Conservation (phyloP, 2,888 invertebrate genomes). For the Poecilobothrus nobilitatus region DNA sequence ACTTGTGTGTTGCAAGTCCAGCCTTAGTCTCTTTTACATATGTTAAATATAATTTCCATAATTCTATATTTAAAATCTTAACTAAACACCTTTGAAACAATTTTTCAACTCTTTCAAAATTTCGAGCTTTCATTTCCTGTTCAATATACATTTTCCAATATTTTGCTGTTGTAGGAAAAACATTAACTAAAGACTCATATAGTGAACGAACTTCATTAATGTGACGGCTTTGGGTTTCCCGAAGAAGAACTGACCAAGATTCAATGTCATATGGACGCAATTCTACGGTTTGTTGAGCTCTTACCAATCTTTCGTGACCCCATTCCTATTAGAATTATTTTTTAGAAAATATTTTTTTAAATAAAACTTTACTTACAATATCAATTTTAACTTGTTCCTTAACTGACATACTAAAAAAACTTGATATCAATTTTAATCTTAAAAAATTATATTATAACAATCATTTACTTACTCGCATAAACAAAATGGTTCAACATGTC, state of each 20-base stretch:
- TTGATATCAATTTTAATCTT: too few relatives aligned
- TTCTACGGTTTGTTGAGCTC: constrained; percentile 79
- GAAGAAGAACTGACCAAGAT: constrained; percentile 91
- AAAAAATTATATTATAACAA: too few relatives aligned
- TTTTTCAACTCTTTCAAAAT: constrained; percentile 98
- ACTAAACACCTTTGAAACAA: constrained; percentile 96
- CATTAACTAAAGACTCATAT: constrained; percentile 88
- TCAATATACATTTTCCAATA: constrained; percentile 99
- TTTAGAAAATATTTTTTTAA: background rate
- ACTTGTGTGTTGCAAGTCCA: constrained; percentile 87
- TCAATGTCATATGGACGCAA: constrained; percentile 90
- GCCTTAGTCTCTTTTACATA: constrained; percentile 98
- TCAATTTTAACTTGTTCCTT: constrained; percentile 43
- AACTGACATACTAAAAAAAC: constrained; percentile 32
- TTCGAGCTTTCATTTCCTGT: constrained; percentile 93
- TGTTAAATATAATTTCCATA: constrained; percentile 95
- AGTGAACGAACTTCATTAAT: constrained; percentile 84
- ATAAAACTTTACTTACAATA: constrained; percentile 34
- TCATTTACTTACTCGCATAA: too few relatives aligned
- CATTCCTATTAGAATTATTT: constrained; percentile 55
- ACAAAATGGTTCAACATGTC: too few relatives aligned
- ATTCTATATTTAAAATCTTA: constrained; percentile 96
- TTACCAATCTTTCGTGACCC: constrained; percentile 75
- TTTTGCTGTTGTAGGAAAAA: constrained; percentile 92
- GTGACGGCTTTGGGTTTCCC: constrained; percentile 82